Percentiles rank a stretch among this genome's conserved stretches.
Conservation (phyloP, 2,797 vertebrate species). For the Rhyacichthys aspro region DNA sequence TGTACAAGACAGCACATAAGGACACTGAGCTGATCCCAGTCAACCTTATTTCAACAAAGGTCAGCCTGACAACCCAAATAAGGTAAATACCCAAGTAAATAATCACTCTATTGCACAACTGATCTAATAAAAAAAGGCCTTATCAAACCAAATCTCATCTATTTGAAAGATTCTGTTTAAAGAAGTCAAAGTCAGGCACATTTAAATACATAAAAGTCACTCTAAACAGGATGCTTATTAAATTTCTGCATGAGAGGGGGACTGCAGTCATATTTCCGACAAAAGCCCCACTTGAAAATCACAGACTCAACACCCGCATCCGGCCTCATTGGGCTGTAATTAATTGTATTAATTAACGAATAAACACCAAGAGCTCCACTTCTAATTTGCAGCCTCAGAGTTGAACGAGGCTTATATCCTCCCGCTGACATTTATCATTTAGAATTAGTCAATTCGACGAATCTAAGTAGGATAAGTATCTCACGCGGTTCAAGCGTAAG, state of each 20-base stretch:
- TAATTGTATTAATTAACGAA: conserved; percentile 30
- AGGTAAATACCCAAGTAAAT: too few species aligned
- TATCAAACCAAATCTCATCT: too few species aligned
- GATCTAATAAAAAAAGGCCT: too few species aligned
- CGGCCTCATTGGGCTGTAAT: conserved; percentile 17
- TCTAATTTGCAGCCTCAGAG: conserved; percentile 1
- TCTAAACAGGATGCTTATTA: not conserved
- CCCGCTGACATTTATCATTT: conserved; percentile 18
- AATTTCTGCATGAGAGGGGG: conserved; percentile 2
- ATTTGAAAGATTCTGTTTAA: not conserved
- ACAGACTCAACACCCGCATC: conserved; percentile 19
- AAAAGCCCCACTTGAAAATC: conserved; percentile 11
- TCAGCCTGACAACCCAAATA: too few species aligned
- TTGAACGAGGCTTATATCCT: not conserved
- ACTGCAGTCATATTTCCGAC: conserved; percentile 22
- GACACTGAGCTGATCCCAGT: not conserved
- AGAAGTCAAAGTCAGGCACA: not conserved
- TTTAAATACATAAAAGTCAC: not conserved
- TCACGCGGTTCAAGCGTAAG: conserved; percentile 1
- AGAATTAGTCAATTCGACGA: conserved; percentile 1
- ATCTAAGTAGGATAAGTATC: not conserved
- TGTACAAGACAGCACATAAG: conserved; percentile 25
- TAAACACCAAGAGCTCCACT: conserved; percentile 20
- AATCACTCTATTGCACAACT: too few species aligned
- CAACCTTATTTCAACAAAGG: too few species aligned